Conservation (phyloP, 2,888 invertebrate species). For the Polia nebulosa region DNA sequence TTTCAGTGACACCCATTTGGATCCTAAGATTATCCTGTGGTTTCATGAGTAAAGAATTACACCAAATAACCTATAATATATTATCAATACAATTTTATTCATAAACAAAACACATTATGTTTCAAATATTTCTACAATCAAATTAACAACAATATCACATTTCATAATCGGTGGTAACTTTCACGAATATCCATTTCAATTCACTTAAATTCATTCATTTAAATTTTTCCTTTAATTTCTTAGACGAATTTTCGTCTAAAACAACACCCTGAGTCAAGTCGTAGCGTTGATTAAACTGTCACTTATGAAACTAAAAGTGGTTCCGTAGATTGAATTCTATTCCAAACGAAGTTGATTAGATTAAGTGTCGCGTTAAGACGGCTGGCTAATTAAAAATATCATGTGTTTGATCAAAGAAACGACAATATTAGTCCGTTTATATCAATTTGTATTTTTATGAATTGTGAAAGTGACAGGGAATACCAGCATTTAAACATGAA, state of each 20-base stretch:
- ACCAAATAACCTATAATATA: too few relatives aligned
- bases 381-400: constrained; percentile 41
- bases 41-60: too few relatives aligned
- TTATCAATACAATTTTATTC: background rate
- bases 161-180: background rate
- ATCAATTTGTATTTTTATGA: constrained; percentile 1
- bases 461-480: background rate
- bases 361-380: constrained; percentile 38
- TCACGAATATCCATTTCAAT: background rate
- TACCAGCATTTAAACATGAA: constrained; percentile 8
- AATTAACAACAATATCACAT: background rate
- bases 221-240: background rate
- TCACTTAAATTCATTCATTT: background rate
- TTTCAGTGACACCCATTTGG: too few relatives aligned
- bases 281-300: constrained; percentile 49
- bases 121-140: too few relatives aligned
- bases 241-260: background rate
- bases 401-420: constrained; percentile 15
- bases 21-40: background rate
- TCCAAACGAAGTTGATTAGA: constrained; percentile 30
- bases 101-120: background rate
- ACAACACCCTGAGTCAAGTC: background rate
- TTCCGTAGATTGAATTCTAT: constrained; percentile 55
- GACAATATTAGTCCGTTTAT: background rate
- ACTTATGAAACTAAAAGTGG: constrained; percentile 25